phyloP scores from a whole-genome alignment of 2,888 invertebrate genomes.

The Herminia tarsipennalis region DNA sequence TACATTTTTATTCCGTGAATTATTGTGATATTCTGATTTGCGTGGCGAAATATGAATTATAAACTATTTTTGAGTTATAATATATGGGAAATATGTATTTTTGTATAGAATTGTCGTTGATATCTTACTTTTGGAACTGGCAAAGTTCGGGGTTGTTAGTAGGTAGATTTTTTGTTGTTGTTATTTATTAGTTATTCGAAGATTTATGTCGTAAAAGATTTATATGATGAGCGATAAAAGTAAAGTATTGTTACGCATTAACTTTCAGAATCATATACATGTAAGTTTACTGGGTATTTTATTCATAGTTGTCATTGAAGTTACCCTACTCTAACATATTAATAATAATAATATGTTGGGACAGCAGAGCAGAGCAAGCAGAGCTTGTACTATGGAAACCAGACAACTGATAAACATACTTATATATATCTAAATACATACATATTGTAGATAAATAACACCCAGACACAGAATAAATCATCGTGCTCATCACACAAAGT shows the following conservation, averaged over 20 bases:
- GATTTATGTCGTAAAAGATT: slow-evolving; percentile 28
- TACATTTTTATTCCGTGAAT: slow-evolving; percentile 65
- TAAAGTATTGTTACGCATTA: slow-evolving; percentile 13
- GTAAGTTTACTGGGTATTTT: neutral
- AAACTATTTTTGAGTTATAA: slow-evolving; percentile 50
- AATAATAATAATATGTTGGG: neutral
- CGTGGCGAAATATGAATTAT: slow-evolving; percentile 68
- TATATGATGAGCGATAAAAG: slow-evolving; percentile 9
- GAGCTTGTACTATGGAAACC: no score
- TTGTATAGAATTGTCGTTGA: slow-evolving; percentile 41
- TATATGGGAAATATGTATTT: slow-evolving; percentile 48
- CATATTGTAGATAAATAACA: no score
- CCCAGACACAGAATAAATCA: no score
- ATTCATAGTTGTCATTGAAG: neutral
- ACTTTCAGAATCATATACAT: neutral
- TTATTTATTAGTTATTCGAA: slow-evolving; percentile 12
- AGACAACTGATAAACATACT: no score
- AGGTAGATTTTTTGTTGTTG: slow-evolving; percentile 13
- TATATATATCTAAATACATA: no score
- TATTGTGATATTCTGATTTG: slow-evolving; percentile 68
- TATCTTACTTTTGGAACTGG: slow-evolving; percentile 49
- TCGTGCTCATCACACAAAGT: no score
- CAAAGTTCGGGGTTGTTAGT: slow-evolving; percentile 26
- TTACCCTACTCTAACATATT: neutral
- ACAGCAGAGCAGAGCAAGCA: no score